Evolutionary conservation across 2,797 vertebrate genomes (phyloP).

Genomic region (Cichlasoma orientale): DNA sequence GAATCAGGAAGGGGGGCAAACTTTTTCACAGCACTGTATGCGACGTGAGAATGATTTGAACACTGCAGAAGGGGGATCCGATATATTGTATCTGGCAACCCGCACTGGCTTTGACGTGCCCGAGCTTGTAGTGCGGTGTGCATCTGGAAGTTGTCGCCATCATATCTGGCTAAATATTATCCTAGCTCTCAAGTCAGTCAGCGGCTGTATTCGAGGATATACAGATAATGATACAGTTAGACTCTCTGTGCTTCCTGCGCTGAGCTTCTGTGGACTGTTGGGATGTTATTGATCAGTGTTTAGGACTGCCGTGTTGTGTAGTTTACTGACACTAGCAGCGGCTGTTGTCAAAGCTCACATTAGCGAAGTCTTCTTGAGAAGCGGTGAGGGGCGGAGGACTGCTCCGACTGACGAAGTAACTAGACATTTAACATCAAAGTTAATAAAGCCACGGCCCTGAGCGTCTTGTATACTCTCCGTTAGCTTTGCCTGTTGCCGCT

Average conservation of each 20-base stretch:
- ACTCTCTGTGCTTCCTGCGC: background rate
- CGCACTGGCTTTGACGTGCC: background rate
- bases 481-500: background rate
- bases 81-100: constrained; percentile 52
- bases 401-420: constrained; percentile 8
- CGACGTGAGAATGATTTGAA: background rate
- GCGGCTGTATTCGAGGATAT: constrained; percentile 18
- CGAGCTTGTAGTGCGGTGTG: constrained; percentile 33
- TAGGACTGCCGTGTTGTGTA: background rate
- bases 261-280: background rate
- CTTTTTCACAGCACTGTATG: background rate
- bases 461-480: background rate
- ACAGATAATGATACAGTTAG: background rate
- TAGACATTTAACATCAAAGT: background rate
- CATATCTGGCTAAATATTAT: constrained; percentile 48
- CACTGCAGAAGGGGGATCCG: constrained; percentile 7
- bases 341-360: constrained; percentile 33
- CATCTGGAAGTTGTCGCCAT: constrained; percentile 73
- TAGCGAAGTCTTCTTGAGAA: constrained; percentile 66
- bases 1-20: background rate
- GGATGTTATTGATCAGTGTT: constrained; percentile 25
- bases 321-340: constrained; percentile 13
- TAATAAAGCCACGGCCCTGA: background rate
- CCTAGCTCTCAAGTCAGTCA: constrained; percentile 41
- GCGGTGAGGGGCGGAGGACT: constrained; percentile 56